Evolutionary conservation across 1,140 invertebrate species (phyloP).

Genomic region (Rhizoglyphus robini): DNA sequence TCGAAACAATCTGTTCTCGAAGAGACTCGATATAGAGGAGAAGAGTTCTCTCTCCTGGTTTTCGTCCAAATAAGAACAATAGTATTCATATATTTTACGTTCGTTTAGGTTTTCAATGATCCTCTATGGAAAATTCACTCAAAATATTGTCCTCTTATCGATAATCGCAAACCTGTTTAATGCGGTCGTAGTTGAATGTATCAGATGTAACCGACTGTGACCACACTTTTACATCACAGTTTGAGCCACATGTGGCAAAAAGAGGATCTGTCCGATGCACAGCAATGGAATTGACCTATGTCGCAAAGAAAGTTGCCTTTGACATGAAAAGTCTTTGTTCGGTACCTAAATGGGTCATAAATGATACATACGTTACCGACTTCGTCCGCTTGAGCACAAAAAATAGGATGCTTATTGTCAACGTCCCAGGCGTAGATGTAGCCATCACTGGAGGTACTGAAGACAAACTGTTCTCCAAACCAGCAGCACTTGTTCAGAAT

Average conservation of each 20-base stretch:
- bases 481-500: neutral
- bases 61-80: too few species aligned
- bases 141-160: too few species aligned
- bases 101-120: too few species aligned
- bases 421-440: neutral
- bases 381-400: neutral
- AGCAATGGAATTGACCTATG: neutral
- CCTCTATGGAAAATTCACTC: too few species aligned
- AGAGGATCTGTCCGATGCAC: neutral
- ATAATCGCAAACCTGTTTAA: too few species aligned
- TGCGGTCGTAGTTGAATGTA: neutral
- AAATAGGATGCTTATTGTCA: neutral
- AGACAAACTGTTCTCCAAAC: neutral
- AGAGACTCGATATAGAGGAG: too few species aligned
- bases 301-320: too few species aligned
- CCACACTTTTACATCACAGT: neutral
- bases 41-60: too few species aligned
- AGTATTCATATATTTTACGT: too few species aligned
- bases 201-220: neutral
- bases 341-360: too few species aligned
- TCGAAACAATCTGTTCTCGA: too few species aligned
- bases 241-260: neutral
- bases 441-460: neutral
- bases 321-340: too few species aligned
- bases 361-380: neutral